Evolutionary conservation across 2,113 vertebrate genomes (phyloP).

Genomic region (Micronisus gabar): DNA sequence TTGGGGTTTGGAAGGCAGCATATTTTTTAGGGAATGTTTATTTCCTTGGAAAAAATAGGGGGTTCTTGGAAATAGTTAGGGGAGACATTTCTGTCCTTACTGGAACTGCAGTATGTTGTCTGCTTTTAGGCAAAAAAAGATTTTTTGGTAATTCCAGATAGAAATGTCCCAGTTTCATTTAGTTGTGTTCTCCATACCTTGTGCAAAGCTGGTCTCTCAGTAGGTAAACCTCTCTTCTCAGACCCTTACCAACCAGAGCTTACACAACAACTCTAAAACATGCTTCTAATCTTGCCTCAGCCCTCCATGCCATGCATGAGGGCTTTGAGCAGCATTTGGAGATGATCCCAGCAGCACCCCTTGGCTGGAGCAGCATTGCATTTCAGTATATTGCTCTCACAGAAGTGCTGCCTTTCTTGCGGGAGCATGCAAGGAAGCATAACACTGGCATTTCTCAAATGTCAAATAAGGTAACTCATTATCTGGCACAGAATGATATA

Average conservation of each 20-base stretch:
- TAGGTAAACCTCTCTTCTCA: not conserved
- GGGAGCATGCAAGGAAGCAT: not conserved
- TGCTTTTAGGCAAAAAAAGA: not conserved
- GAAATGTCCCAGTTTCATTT: not conserved
- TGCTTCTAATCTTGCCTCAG: not conserved
- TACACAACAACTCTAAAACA: not conserved
- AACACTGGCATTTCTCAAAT: slow-evolving; percentile 1
- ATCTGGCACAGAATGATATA: not conserved
- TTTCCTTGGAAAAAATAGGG: not conserved
- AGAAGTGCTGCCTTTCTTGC: not conserved
- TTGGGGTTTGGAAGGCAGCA: not conserved
- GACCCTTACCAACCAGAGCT: not conserved
- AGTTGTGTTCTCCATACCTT: not conserved
- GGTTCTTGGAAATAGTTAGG: not conserved
- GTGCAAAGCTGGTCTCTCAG: not conserved
- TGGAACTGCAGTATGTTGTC: not conserved
- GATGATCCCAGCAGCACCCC: not conserved
- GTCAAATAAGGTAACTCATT: not conserved
- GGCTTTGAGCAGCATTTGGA: not conserved
- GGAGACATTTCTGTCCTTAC: not conserved
- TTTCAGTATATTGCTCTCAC: not conserved
- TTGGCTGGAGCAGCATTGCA: not conserved
- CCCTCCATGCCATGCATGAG: not conserved
- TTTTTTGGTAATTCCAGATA: not conserved
- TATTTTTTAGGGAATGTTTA: not conserved